A percentile compares a stretch with the other conserved stretches of the same genome.
phyloP scores from a whole-genome alignment of 92 coral and sea anemone genomes.

The Porites cylindrica region DNA sequence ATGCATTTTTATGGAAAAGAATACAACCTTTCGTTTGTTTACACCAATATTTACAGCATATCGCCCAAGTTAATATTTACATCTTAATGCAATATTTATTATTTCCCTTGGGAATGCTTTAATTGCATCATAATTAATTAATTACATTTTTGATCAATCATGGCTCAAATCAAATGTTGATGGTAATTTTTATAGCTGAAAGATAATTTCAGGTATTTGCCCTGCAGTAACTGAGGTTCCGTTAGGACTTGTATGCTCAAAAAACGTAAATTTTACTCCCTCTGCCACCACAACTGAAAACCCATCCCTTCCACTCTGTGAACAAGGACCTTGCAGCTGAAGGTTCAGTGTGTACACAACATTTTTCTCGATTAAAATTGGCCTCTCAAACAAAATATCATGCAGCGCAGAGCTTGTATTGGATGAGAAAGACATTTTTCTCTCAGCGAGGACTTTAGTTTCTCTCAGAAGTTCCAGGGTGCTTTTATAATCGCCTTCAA shows the following conservation, averaged over 20 bases:
- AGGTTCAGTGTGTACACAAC: conserved; percentile 75
- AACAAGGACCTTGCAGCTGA: conserved; percentile 77
- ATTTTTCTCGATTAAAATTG: conserved; percentile 70
- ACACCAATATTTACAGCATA: not conserved
- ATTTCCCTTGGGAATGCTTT: not conserved
- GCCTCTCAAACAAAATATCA: conserved; percentile 78
- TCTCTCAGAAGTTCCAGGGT: conserved; percentile 70
- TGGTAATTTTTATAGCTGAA: conserved; percentile 50
- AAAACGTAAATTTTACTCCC: conserved; percentile 74
- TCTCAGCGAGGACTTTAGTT: conserved; percentile 71
- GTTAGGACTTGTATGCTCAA: conserved; percentile 85
- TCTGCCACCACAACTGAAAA: conserved; percentile 63
- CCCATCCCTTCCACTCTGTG: conserved; percentile 88
- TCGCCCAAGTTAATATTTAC: not conserved
- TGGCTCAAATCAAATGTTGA: no score
- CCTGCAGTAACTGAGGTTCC: conserved; percentile 87
- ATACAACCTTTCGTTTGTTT: not conserved
- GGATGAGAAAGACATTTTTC: conserved; percentile 70
- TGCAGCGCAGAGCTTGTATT: conserved; percentile 66
- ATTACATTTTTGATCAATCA: not conserved
- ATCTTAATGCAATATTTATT: no score
- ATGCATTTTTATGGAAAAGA: not conserved
- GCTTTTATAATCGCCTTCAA: conserved; percentile 77
- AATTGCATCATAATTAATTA: conserved; percentile 17
- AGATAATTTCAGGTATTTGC: conserved; percentile 88